A percentile compares a stretch with the other conserved stretches of the same genome.
These are phyloP conservation scores for Drosophila virilis DNA, from an alignment of 1,140 invertebrate species.

Conservation along the genomic window DNA sequence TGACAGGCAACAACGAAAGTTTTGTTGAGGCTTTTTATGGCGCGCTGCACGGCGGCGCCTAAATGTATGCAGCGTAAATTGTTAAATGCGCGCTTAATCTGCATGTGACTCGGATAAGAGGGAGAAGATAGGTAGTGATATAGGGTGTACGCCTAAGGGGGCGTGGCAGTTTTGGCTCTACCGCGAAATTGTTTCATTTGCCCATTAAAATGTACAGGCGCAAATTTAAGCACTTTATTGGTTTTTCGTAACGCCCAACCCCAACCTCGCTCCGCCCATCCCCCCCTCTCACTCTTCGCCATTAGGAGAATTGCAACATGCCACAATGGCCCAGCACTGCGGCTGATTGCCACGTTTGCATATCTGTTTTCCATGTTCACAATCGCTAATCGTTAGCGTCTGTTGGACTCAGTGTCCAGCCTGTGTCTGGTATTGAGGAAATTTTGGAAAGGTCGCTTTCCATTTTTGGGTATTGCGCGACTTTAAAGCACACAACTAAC, in stretches of 20 bases:
- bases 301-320: neutral
- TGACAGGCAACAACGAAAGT: slow-evolving; percentile 47
- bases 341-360: slow-evolving; percentile 77
- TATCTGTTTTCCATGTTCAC: slow-evolving; percentile 78
- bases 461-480: neutral
- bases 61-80: slow-evolving; percentile 82
- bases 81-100: slow-evolving; percentile 80
- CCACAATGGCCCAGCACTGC: slow-evolving; percentile 37
- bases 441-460: neutral
- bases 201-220: slow-evolving; percentile 77
- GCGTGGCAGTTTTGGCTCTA: slow-evolving; percentile 34
- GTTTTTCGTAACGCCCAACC: slow-evolving; percentile 36
- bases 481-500: neutral
- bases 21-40: slow-evolving; percentile 58
- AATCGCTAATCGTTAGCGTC: slow-evolving; percentile 67
- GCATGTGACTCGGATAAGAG: slow-evolving; percentile 41
- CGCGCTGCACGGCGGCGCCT: slow-evolving; percentile 41
- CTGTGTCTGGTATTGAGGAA: neutral
- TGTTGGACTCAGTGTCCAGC: slow-evolving; percentile 17
- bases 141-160: neutral
- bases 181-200: slow-evolving; percentile 75
- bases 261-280: neutral
- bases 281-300: neutral
- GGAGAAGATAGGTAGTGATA: neutral
- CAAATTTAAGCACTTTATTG: slow-evolving; percentile 79